Conservation (phyloP, 1,140 invertebrate species). For the Philaenus spumarius region DNA sequence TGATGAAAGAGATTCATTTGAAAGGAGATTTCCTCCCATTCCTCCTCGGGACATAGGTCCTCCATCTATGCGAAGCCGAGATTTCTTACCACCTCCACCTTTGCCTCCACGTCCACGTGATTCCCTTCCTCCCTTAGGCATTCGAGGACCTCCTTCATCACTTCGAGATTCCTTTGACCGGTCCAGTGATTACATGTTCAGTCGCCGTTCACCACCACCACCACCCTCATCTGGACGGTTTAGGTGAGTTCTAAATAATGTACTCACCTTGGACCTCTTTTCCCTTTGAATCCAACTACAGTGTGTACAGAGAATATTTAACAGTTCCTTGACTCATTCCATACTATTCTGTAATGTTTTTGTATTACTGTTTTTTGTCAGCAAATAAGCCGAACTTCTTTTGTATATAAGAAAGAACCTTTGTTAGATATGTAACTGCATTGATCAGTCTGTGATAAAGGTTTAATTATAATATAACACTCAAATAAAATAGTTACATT, state of each 20-base stretch:
- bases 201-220: conserved; percentile 4
- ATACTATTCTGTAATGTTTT: too few species aligned
- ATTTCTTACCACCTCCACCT: neutral
- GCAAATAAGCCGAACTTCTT: too few species aligned
- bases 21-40: conserved; percentile 63
- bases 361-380: too few species aligned
- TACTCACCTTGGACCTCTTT: neutral
- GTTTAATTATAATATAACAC: too few species aligned
- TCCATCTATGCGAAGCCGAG: conserved; percentile 19
- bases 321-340: too few species aligned
- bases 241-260: conserved; percentile 2
- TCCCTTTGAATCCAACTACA: too few species aligned
- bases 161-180: conserved; percentile 6
- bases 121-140: conserved; percentile 39
- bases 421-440: too few species aligned
- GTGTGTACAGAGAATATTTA: too few species aligned
- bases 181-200: conserved; percentile 3
- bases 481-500: too few species aligned
- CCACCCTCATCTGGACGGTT: conserved; percentile 1
- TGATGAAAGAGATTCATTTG: conserved; percentile 70
- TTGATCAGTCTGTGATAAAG: too few species aligned
- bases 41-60: conserved; percentile 52
- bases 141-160: conserved; percentile 1
- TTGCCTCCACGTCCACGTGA: conserved; percentile 46
- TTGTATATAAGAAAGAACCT: too few species aligned